Evolutionary conservation across 2,888 invertebrate genomes (phyloP).

Genomic region (Hirudinaria manillensis): DNA sequence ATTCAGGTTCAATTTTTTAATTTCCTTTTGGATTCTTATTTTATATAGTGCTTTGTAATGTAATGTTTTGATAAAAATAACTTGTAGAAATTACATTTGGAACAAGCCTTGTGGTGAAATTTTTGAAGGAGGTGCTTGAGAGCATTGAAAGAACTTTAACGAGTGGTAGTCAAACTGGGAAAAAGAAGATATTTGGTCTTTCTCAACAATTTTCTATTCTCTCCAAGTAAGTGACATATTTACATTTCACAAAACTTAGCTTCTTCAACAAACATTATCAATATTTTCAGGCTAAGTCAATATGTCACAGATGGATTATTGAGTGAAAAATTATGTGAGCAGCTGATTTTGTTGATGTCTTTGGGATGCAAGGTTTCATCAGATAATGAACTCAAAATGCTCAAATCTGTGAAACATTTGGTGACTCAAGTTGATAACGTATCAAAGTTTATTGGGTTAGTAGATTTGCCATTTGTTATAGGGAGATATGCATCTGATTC

Average conservation of each 20-base stretch:
- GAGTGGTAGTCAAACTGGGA: slow-evolving; percentile 37
- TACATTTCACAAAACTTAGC: background rate
- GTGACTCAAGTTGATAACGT: background rate
- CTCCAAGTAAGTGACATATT: slow-evolving; percentile 43
- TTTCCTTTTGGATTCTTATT: background rate
- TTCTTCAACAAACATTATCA: background rate
- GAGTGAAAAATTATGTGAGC: slow-evolving; percentile 9
- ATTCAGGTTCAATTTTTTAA: background rate
- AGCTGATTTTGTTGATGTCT: slow-evolving; percentile 20
- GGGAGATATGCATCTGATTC: too few relatives aligned
- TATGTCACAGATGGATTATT: background rate
- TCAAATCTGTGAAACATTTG: slow-evolving; percentile 9
- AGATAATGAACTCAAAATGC: slow-evolving; percentile 9
- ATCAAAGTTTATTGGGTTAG: background rate
- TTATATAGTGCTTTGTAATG: background rate
- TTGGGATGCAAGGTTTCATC: background rate
- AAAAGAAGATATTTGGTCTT: slow-evolving; percentile 42
- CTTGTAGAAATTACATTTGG: background rate
- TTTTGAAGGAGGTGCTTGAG: background rate
- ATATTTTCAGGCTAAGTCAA: slow-evolving; percentile 1
- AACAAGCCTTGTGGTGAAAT: background rate
- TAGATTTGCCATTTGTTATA: background rate
- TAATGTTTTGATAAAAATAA: background rate
- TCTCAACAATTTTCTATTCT: slow-evolving; percentile 49
- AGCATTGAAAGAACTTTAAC: slow-evolving; percentile 9